Percentiles rank a stretch among this genome's conserved stretches.
Conservation (phyloP, 2,888 invertebrate species). For the Tetropium fuscum region DNA sequence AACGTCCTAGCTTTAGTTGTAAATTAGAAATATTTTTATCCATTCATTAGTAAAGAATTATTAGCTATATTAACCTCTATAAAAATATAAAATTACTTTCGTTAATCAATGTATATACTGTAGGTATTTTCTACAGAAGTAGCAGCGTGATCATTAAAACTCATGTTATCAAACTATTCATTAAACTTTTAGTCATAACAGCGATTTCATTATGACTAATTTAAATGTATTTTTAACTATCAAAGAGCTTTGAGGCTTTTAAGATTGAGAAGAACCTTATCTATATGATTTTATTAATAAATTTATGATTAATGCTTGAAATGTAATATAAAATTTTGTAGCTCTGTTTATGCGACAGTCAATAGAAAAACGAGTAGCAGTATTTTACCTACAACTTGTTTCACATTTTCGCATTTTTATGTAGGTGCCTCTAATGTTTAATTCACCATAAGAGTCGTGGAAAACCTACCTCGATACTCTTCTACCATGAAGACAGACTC, state of each 20-base stretch:
- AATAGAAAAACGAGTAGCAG: neutral
- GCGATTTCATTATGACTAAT: slow-evolving; percentile 16
- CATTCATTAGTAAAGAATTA: too few species aligned
- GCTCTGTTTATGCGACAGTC: neutral
- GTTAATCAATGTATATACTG: too few species aligned
- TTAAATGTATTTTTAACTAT: slow-evolving; percentile 13
- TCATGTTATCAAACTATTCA: slow-evolving; percentile 2
- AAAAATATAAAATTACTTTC: too few species aligned
- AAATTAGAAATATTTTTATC: too few species aligned
- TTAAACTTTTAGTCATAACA: slow-evolving; percentile 1
- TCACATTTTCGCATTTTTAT: too few species aligned
- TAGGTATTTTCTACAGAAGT: too few species aligned
- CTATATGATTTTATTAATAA: slow-evolving; percentile 15
- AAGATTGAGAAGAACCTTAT: slow-evolving; percentile 8
- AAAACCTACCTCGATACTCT: too few species aligned
- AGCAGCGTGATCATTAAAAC: neutral
- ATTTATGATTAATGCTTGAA: slow-evolving; percentile 17
- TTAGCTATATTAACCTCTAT: too few species aligned
- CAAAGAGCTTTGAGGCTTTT: slow-evolving; percentile 17
- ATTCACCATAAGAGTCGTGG: too few species aligned
- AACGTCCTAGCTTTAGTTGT: too few species aligned
- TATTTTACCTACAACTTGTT: neutral
- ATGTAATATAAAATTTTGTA: neutral
- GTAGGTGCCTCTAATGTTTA: too few species aligned
- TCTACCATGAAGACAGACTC: too few species aligned